Base-by-base conservation (phyloP, 2,888 invertebrate species). In the Eledona agricola region DNA sequence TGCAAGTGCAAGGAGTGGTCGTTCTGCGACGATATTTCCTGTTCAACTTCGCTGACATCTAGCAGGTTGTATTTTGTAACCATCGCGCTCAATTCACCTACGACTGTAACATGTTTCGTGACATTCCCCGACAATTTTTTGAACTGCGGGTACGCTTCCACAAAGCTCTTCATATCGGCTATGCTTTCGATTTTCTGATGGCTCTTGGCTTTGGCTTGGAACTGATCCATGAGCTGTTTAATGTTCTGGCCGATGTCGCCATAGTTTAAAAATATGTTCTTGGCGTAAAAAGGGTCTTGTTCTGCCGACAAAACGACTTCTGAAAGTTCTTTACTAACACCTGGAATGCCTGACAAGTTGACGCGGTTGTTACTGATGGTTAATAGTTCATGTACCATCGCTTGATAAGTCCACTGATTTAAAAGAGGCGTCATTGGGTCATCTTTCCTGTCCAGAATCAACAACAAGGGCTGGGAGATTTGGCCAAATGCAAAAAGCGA, bases 401-500 rank as follows among this genome's bases (percentile, higher is more conserved):
- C 99, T 77, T 99, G 98, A 78, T 99, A 99, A 0, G 98, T 99
- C 99, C 99, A 99, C 83, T 96, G 84, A 77, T 93, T 96, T 16
- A 99, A 78, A 45, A 99, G 77, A 0, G 99, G 99, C 0, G 99
- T 97, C 3, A 98, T 89, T 0, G 96, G 92, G 78, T 99, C 99
- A 72, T 93, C 93, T 63, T 93, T 81, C 60, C 99, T 81, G 75
- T 99, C 99, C 20, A 99, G 72, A 56, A 99, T 89, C 17, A 99
- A 76, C 49, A 99, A 76, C 57, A 95, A 78, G 0, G 96, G 91
- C 22, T 87, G 83, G 1, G 89, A 85, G 29, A 82, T 77, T 47
- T 88, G 87, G n/a, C 89, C 84, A 74, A 91, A 92, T 65, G 95
- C 90, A 72, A 96, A 91, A 4, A 96, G 79, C 4, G 86, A 85